Conservation (phyloP, 2,113 vertebrate genomes). For the Aythya baeri region DNA sequence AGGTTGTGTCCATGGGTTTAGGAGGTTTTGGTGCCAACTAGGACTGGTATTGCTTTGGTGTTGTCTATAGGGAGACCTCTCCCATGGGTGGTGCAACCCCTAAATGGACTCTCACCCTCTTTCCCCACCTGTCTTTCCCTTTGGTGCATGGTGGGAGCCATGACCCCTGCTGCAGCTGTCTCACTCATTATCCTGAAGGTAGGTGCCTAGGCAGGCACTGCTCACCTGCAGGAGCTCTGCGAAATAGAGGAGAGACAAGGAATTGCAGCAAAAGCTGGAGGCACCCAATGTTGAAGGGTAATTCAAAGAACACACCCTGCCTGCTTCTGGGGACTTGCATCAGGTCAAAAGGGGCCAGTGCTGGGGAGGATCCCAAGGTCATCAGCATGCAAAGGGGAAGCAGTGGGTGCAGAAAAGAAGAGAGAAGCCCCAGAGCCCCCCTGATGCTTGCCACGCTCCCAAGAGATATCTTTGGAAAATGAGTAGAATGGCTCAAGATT, state of each 20-base stretch:
- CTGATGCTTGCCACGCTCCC: accelerated
- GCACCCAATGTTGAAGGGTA: background rate
- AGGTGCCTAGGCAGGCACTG: no score
- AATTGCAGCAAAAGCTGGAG: background rate
- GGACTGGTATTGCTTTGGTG: background rate
- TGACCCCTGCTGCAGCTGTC: background rate
- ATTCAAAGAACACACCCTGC: background rate
- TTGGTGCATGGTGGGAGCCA: background rate
- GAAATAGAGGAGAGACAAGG: background rate
- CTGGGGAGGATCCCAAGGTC: no score
- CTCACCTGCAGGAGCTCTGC: background rate
- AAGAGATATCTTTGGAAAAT: background rate
- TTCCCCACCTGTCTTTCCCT: background rate
- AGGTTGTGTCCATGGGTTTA: background rate
- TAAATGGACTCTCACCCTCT: background rate
- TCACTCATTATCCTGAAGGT: background rate
- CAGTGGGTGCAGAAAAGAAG: background rate
- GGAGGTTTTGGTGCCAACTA: background rate
- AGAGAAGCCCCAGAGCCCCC: background rate
- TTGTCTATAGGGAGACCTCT: background rate
- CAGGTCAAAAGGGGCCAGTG: background rate
- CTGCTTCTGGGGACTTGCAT: background rate
- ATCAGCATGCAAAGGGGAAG: accelerated
- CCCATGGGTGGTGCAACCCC: background rate
- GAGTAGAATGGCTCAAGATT: background rate